These are phyloP conservation scores for Aeoliscus strigatus DNA, from an alignment of 2,797 vertebrate genomes.

Conservation along the genomic window DNA sequence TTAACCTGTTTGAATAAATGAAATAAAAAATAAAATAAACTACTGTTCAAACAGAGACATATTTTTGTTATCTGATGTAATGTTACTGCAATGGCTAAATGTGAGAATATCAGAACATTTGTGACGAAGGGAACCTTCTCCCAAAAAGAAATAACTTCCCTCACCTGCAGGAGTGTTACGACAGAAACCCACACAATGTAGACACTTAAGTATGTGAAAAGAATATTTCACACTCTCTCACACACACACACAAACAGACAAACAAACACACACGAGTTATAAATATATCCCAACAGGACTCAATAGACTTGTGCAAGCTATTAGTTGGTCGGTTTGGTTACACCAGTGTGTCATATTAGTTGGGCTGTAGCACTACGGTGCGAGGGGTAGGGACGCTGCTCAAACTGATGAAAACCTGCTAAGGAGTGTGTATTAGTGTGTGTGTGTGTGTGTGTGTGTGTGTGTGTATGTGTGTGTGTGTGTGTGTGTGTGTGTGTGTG, in stretches of 20 bases:
- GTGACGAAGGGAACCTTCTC: too few relatives aligned
- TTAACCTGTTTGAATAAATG: too few relatives aligned
- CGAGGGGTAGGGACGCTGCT: conserved; percentile 55
- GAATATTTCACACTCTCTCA: conserved; percentile 12
- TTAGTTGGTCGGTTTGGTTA: conserved; percentile 52
- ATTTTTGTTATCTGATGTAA: too few relatives aligned
- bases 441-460: not conserved
- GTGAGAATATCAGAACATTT: too few relatives aligned
- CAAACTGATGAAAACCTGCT: conserved; percentile 67
- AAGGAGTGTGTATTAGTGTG: conserved; percentile 61
- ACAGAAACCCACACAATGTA: not conserved
- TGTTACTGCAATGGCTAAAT: too few relatives aligned
- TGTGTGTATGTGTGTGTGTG: too few relatives aligned
- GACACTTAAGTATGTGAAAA: not conserved
- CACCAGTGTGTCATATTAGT: conserved; percentile 71
- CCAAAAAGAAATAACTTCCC: too few relatives aligned
- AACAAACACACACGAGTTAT: conserved; percentile 33
- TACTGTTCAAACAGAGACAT: too few relatives aligned
- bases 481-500: too few relatives aligned
- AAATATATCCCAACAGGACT: conserved; percentile 54
- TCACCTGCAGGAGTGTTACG: too few relatives aligned
- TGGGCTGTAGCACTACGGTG: conserved; percentile 42
- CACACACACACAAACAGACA: conserved; percentile 34
- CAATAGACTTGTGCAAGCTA: conserved; percentile 52
- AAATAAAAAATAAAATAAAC: too few relatives aligned